phyloP scores from a whole-genome alignment of 2,797 vertebrate genomes.

The Sebastes steindachneri region DNA sequence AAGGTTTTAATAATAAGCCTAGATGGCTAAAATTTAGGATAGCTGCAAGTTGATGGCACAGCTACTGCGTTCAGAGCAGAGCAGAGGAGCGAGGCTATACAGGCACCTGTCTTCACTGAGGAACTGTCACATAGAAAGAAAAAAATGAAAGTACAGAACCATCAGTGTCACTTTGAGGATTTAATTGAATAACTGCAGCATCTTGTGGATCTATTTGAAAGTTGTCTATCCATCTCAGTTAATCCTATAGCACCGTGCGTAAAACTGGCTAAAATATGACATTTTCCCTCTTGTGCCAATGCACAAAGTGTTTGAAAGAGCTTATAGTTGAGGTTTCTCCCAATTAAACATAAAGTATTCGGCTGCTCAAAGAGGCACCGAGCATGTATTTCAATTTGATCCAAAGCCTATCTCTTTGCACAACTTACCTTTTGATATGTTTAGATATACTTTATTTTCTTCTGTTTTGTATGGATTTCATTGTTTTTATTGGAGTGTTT shows the following conservation, averaged over 20 bases:
- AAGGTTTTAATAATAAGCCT: not conserved
- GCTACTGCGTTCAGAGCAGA: not conserved
- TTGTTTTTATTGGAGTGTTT: no score
- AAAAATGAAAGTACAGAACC: not conserved
- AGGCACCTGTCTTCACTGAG: conserved; percentile 55
- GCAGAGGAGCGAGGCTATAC: not conserved
- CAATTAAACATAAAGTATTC: not conserved
- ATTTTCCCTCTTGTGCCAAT: not conserved
- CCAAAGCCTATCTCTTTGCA: conserved; percentile 2
- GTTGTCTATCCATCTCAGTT: not conserved
- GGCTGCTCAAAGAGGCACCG: not conserved
- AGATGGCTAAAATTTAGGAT: not conserved
- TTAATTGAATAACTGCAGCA: not conserved
- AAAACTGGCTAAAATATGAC: not conserved
- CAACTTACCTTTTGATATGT: not conserved
- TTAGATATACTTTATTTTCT: no score
- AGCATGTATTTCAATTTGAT: not conserved
- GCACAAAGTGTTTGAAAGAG: not conserved
- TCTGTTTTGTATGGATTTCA: no score
- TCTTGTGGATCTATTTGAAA: not conserved
- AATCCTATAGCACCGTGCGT: not conserved
- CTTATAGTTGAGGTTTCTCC: not conserved
- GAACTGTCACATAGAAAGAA: not conserved
- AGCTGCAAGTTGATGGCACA: not conserved
- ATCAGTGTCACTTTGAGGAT: not conserved